Evolutionary conservation across 2,113 vertebrate species (phyloP), one percentile per base, ranked within the genome.

Genomic region (Nerophis ophidion): DNA sequence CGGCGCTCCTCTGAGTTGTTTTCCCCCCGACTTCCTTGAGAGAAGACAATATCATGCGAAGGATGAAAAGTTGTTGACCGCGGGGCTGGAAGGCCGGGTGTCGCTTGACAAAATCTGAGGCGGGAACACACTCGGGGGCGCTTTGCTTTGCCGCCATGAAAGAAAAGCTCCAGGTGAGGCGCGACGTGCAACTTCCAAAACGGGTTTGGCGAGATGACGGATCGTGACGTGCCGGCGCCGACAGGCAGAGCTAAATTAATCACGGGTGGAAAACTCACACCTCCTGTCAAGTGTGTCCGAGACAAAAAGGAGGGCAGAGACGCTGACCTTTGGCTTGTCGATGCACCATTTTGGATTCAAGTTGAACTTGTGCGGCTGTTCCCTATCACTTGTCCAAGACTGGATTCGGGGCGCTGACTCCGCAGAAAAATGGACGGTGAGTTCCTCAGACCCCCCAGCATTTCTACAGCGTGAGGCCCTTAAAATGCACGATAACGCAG

Each of bases 241-340:
- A 65, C 65, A 66, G 61, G 66, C 80, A 67, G 44, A 44, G 55
- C 70, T 68, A 56, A 67, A 80, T 84, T 79, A 79, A 81, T 81
- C 80, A 65, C 19, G 45, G 54, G 57, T 33, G 68, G 72, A 65
- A 75, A 71, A 79, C 75, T 88, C 81, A 79, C 87, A 88, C 82
- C 78, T 84, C 71, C 74, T 46, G 76, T 82, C 79, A 77, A 52
- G 64, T 66, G 65, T 77, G 75, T 82, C 74, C 75, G 72, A 72
- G 66, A 84, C 62, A 75, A 63, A 81, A 63, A 85, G 45, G 0
- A 57, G 58, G 14, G 63, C 71, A 82, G 79, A 33, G 40, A 40
- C 5, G 15, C 49, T 68, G 47, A 60, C 78, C 81, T 77, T 61
- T 4, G 62, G 80, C 77, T 57, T 46, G 56, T 51, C 44, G 46